Conservation (phyloP, 2,888 invertebrate genomes). For the Harmothoe impar region DNA sequence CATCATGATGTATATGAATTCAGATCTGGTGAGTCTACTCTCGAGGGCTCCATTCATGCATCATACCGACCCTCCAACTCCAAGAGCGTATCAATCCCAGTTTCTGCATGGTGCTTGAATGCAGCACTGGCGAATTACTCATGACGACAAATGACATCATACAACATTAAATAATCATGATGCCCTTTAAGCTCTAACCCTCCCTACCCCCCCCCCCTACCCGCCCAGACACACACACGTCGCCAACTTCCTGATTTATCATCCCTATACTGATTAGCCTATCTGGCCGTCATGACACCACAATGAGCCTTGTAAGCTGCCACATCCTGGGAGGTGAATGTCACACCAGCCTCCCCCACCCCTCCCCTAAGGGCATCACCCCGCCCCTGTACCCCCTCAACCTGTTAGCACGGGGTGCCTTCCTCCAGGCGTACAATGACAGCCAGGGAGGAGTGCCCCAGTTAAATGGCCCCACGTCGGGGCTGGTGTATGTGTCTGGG, state of each 20-base stretch:
- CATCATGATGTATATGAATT: too few species aligned
- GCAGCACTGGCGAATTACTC: too few species aligned
- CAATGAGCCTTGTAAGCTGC: constrained; percentile 33
- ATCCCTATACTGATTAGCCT: not conserved
- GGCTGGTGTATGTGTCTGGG: not conserved
- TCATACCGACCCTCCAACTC: too few species aligned
- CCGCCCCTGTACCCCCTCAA: not conserved
- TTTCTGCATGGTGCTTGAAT: too few species aligned
- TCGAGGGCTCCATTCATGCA: too few species aligned
- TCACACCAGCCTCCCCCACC: not conserved
- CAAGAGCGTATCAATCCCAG: too few species aligned
- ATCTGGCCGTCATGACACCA: not conserved
- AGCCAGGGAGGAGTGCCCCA: not conserved
- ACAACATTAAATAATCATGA: too few species aligned
- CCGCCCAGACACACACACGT: not conserved
- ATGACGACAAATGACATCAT: too few species aligned
- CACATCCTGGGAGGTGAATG: not conserved
- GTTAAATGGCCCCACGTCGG: not conserved
- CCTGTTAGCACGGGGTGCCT: not conserved
- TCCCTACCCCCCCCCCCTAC: too few species aligned
- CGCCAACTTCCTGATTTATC: constrained; percentile 41
- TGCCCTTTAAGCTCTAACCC: too few species aligned
- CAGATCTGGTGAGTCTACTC: too few species aligned
- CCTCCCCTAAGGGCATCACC: not conserved
- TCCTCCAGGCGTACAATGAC: not conserved